phyloP scores from a whole-genome alignment of 2,113 vertebrate species.

The Alosa alosa region DNA sequence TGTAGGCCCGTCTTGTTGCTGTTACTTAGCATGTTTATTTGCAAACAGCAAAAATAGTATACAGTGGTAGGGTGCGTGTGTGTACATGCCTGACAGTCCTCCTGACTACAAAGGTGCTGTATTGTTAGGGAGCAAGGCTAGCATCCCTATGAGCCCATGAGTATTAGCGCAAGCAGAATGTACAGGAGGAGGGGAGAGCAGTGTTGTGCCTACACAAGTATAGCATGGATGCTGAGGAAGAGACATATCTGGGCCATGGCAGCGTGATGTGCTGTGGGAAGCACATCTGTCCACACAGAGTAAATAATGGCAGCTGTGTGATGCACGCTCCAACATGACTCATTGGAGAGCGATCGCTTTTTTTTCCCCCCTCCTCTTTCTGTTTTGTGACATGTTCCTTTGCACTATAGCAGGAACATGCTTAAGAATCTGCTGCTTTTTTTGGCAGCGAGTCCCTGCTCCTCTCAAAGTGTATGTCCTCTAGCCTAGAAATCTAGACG shows the following conservation, averaged over 20 bases:
- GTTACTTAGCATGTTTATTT: not conserved
- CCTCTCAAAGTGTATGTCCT: too few relatives aligned
- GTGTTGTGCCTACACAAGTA: not conserved
- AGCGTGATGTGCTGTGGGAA: not conserved
- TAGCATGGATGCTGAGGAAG: not conserved
- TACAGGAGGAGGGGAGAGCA: not conserved
- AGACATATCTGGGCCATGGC: not conserved
- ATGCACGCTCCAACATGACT: slow-evolving; percentile 3
- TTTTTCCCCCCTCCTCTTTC: not conserved
- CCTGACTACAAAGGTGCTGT: not conserved
- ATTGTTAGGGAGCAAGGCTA: not conserved
- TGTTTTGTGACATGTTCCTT: not conserved
- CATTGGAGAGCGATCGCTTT: not conserved
- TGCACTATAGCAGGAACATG: not conserved
- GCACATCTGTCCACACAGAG: not conserved
- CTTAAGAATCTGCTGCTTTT: not conserved
- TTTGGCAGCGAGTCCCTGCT: too few relatives aligned
- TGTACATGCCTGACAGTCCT: not conserved
- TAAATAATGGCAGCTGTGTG: slow-evolving; percentile 4
- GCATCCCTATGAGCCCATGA: not conserved
- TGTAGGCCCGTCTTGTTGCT: not conserved
- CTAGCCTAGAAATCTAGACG: not conserved
- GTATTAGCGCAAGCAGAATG: not conserved
- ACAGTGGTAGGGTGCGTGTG: not conserved
- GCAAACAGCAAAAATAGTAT: not conserved